These are phyloP conservation scores for Apostichopus californicus DNA, from an alignment of 35 echinoderm and acorn worm genomes.

Conservation along the genomic window DNA sequence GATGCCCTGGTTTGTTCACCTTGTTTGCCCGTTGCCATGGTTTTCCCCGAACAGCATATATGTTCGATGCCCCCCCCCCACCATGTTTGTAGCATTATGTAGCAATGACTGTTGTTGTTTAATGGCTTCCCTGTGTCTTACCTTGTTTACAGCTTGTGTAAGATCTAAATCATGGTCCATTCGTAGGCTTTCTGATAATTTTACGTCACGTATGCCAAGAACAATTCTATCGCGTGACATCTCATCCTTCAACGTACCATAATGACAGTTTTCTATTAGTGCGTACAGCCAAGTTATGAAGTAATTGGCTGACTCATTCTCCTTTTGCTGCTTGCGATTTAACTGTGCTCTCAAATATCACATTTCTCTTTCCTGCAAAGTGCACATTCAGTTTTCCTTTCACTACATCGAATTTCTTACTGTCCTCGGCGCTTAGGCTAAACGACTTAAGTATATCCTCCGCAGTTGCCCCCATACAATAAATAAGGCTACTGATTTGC, in stretches of 20 bases:
- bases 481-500: conserved; percentile 3
- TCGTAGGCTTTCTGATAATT: not conserved
- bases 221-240: not conserved
- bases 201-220: not conserved
- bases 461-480: not conserved
- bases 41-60: not conserved
- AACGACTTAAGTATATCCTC: conserved; percentile 7
- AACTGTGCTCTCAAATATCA: conserved; percentile 1
- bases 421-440: not conserved
- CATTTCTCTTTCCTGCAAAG: not conserved
- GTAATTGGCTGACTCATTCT: not conserved
- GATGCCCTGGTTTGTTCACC: too few species aligned
- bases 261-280: not conserved
- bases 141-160: not conserved
- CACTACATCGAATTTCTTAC: not conserved
- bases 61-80: not conserved
- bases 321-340: not conserved
- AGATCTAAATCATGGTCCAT: not conserved
- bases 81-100: not conserved
- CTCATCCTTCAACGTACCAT: not conserved
- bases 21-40: not conserved
- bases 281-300: not conserved
- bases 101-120: conserved; percentile 20
- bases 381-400: not conserved
- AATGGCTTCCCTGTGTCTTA: not conserved